Conservation (phyloP, 37 sponge, comb jelly and placozoan genomes). For the Lycopodina hypogea region DNA sequence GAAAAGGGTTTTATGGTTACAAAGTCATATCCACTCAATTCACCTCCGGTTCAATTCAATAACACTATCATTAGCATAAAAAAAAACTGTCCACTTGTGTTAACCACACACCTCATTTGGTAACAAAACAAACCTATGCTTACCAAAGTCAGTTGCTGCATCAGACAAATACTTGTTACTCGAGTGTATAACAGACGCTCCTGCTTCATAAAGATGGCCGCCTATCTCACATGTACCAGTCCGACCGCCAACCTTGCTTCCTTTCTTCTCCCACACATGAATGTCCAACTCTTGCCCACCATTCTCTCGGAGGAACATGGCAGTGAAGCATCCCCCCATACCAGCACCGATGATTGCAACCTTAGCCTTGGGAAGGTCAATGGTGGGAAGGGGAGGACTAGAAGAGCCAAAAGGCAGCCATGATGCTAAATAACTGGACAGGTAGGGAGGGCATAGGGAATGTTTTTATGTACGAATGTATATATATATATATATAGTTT, state of each 20-base stretch:
- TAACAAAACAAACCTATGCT: not conserved
- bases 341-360: conserved; percentile 83
- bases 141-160: conserved; percentile 63
- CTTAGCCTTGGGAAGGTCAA: conserved; percentile 22
- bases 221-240: conserved; percentile 52
- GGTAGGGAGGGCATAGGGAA: not conserved
- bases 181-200: conserved; percentile 77
- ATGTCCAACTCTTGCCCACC: conserved; percentile 61
- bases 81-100: no score
- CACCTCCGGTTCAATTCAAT: no score
- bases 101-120: no score
- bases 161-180: conserved; percentile 80
- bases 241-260: conserved; percentile 65
- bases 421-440: not conserved
- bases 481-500: not conserved
- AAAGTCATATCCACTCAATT: no score
- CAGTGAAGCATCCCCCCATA: conserved; percentile 73
- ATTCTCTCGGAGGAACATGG: conserved; percentile 73
- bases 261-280: conserved; percentile 67
- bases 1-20: no score
- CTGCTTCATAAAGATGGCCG: conserved; percentile 74
- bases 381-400: not conserved
- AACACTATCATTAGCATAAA: no score
- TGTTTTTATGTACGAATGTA: not conserved
- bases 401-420: conserved; percentile 15